phyloP scores from a whole-genome alignment of 2,797 vertebrate species.

The Thripadectes ignobilis region DNA sequence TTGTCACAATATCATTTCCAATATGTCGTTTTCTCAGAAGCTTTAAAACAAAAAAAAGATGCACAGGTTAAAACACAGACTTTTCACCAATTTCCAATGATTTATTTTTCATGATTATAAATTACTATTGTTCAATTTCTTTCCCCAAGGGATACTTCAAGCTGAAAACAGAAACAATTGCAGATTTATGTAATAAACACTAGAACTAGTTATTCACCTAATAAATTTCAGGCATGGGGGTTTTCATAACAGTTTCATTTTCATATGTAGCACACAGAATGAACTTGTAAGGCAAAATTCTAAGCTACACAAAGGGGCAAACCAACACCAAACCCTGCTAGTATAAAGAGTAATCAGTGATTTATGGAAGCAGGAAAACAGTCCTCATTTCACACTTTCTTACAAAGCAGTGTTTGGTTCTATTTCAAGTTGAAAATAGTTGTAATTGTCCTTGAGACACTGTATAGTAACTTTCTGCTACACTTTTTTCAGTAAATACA shows the following conservation, averaged over 20 bases:
- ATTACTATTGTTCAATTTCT: not conserved
- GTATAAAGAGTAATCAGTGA: not conserved
- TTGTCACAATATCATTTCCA: conserved; percentile 97
- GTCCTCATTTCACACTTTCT: not conserved
- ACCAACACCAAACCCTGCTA: not conserved
- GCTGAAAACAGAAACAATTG: not conserved
- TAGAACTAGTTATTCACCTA: not conserved
- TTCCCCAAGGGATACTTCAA: not conserved
- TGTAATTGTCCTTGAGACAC: not conserved
- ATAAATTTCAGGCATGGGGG: not conserved
- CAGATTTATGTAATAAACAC: not conserved
- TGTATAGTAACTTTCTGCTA: not conserved
- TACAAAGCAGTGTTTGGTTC: not conserved
- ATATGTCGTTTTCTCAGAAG: conserved; percentile 96
- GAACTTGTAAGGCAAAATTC: not conserved
- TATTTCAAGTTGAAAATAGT: not conserved
- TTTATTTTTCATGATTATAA: not conserved
- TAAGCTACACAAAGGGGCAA: not conserved
- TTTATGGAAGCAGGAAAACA: not conserved
- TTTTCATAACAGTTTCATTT: not conserved
- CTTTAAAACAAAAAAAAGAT: conserved; percentile 57
- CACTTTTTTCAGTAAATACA: not conserved
- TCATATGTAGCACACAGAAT: not conserved
- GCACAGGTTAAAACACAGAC: not conserved
- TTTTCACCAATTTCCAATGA: not conserved